Percentiles rank a stretch among this genome's conserved stretches.
phyloP scores from a whole-genome alignment of 2,797 vertebrate species.

The Crocodylus rhombifer region DNA sequence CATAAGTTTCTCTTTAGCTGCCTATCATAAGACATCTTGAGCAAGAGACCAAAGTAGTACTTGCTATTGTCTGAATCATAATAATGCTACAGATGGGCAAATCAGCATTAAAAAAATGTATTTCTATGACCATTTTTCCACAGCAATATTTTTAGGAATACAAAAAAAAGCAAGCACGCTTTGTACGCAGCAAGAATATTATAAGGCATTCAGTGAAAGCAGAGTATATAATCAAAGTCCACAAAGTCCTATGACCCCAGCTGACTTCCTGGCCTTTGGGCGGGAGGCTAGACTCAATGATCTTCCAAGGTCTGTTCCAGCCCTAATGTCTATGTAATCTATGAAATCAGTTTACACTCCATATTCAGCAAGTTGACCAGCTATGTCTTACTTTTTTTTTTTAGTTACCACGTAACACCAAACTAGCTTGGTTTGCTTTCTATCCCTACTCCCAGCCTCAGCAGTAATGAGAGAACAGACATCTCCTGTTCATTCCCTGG shows the following conservation, averaged over 20 bases:
- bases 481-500: not conserved
- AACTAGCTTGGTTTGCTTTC: not conserved
- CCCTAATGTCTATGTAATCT: no score
- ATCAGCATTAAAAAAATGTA: not conserved
- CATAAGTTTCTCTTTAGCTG: not conserved
- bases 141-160: not conserved
- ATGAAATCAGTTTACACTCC: not conserved
- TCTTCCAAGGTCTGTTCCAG: no score
- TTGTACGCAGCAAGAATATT: not conserved
- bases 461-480: not conserved
- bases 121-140: not conserved
- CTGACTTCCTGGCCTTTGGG: no score
- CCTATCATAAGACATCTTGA: not conserved
- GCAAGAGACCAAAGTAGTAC: not conserved
- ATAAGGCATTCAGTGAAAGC: not conserved
- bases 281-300: no score
- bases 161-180: not conserved
- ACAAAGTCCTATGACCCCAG: no score
- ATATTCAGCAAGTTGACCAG: fast-evolving
- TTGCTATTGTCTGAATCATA: not conserved
- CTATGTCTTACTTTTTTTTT: not conserved
- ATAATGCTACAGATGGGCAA: not conserved
- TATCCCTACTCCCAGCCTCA: not conserved
- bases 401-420: not conserved
- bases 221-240: not conserved